A percentile compares a stretch with the other conserved stretches of the same genome.
These are phyloP conservation scores for Lepilemur ruficaudatus DNA, from an alignment of 2,797 vertebrate genomes.

Conservation along the genomic window DNA sequence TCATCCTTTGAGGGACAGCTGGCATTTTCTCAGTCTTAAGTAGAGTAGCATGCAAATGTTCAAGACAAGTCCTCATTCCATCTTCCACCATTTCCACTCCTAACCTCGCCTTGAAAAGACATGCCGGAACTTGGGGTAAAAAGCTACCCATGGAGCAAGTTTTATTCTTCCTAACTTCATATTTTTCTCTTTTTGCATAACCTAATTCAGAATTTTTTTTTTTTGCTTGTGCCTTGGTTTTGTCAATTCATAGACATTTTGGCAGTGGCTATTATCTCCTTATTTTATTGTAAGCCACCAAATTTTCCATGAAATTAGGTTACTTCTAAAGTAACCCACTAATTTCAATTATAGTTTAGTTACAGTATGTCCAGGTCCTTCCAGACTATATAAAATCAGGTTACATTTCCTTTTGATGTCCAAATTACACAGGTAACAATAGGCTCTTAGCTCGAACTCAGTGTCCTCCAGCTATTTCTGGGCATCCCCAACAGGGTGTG, in stretches of 20 bases:
- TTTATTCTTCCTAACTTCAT: neutral
- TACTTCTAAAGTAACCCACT: constrained; percentile 28
- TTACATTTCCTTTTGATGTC: constrained; percentile 50
- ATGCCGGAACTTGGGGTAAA: neutral
- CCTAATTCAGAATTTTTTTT: neutral
- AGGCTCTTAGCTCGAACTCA: neutral
- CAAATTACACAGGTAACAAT: constrained; percentile 39
- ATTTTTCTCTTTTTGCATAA: neutral
- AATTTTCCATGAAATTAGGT: constrained; percentile 30
- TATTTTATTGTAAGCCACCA: neutral
- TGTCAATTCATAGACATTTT: neutral
- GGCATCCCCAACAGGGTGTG: neutral
- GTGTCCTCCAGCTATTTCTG: constrained; percentile 43
- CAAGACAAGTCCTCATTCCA: neutral
- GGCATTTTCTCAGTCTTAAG: neutral
- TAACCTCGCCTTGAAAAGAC: neutral
- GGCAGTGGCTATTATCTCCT: neutral
- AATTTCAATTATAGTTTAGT: constrained; percentile 15
- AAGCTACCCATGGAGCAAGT: neutral
- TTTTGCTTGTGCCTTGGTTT: neutral
- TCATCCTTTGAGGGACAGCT: neutral
- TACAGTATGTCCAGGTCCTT: neutral
- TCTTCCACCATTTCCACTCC: neutral
- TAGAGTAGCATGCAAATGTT: neutral
- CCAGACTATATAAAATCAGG: constrained; percentile 13